Percentiles rank a stretch among this genome's conserved stretches.
These are phyloP conservation scores for Pectinophora gossypiella DNA, from an alignment of 1,140 invertebrate genomes.

Conservation along the genomic window DNA sequence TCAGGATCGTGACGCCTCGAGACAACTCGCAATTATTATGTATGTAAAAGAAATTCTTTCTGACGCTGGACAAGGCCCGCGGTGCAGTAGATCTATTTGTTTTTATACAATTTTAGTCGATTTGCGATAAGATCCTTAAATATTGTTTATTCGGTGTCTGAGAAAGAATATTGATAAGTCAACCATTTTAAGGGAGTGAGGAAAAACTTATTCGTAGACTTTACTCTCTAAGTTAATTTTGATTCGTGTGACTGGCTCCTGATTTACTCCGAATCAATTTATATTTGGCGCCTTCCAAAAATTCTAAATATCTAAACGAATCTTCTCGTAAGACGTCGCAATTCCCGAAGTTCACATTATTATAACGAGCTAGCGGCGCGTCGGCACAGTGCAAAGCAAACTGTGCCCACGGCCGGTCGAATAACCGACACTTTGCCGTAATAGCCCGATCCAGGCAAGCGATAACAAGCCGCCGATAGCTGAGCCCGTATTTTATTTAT, in stretches of 20 bases:
- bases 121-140: too few relatives aligned
- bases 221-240: too few relatives aligned
- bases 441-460: constrained; percentile 68
- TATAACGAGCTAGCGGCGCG: constrained; percentile 68
- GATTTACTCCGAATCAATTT: neutral
- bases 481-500: constrained; percentile 76
- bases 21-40: constrained; percentile 74
- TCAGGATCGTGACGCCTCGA: constrained; percentile 72
- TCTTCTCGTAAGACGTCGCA: constrained; percentile 50
- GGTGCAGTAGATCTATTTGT: constrained; percentile 39
- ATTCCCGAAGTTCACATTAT: constrained; percentile 73
- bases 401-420: constrained; percentile 61
- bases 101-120: too few relatives aligned
- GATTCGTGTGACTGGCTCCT: too few relatives aligned
- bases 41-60: constrained; percentile 73
- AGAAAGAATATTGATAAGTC: too few relatives aligned
- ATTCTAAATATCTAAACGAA: neutral
- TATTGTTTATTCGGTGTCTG: too few relatives aligned
- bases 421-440: constrained; percentile 71
- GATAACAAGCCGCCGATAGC: constrained; percentile 75
- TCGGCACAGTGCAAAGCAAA: constrained; percentile 62
- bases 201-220: too few relatives aligned
- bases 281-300: neutral
- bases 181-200: too few relatives aligned
- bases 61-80: constrained; percentile 39